Base-by-base conservation (phyloP, 2,888 invertebrate genomes). In the Chalcosyrphus nemorum region DNA sequence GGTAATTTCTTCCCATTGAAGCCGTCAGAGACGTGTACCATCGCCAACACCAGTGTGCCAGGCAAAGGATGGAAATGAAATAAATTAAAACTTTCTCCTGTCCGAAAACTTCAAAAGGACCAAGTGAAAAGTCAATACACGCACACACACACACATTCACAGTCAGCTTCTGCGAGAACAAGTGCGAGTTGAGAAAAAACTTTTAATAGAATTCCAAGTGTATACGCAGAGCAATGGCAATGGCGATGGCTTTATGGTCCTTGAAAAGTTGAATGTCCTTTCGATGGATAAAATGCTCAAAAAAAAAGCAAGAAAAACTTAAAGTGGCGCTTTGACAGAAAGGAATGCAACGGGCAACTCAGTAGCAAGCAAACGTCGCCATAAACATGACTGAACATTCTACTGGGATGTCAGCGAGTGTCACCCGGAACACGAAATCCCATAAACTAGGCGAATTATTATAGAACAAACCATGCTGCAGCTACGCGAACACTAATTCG, bases 201-300 rank as follows among this genome's bases (percentile, higher is more conserved):
- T 82, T 82, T 82, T 82, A 82, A 82, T 78, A 82, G 72, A 82
- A 82, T 82, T 77, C 81, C 72, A 72, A 77, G 82, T 77, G 66
- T 66, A 32, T 47, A 82, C 72, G 78, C 77, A 81, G 70, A 52
- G 47, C 65, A 45, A 63, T 57, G 50, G 27, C 68, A 29, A 50
- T 27, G 29, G 15, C 47, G 47, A 57, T 63, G 63, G 43, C 61
- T 57, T 63, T 75, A 52, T 32, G 57, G 57, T 81, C 59, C 41
- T 76, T 76, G 52, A 59, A 61, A 72, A 71, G 84, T 84, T 84
- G 84, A 84, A 84, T 75, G 80, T 65, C 75, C 70, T 74, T 65
- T 52, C 41, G 13, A 56, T 43, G 29, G 68, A 50, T 29, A 13
- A 35, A 43, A 38, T 41, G 41, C 50, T 32, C 9, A 32, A 29